These are phyloP conservation scores for Indicator maculatus DNA, from an alignment of 2,113 vertebrate genomes.

Conservation along the genomic window DNA sequence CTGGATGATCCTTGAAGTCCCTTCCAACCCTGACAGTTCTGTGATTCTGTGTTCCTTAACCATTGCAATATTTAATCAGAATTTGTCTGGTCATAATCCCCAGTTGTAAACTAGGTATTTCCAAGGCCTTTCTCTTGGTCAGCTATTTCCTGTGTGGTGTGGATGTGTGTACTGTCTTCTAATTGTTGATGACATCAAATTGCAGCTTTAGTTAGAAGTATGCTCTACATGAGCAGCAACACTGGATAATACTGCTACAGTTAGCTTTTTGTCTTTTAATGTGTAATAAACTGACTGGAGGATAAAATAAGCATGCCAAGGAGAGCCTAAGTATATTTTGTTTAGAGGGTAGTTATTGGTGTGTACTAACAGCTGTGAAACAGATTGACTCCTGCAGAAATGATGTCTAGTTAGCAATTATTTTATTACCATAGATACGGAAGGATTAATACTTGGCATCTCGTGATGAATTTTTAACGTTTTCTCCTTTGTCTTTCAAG, in stretches of 20 bases:
- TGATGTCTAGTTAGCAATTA: neutral
- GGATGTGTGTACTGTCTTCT: neutral
- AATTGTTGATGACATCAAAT: neutral
- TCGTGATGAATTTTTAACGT: neutral
- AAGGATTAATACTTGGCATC: neutral
- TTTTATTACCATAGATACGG: neutral
- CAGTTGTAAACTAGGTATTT: neutral
- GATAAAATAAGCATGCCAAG: neutral
- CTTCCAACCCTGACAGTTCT: too few species aligned
- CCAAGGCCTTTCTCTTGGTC: neutral
- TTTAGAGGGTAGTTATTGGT: neutral
- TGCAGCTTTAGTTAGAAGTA: neutral
- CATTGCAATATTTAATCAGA: neutral
- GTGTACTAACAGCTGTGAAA: neutral
- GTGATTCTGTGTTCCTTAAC: neutral
- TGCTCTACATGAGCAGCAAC: neutral
- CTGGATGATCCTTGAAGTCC: too few species aligned
- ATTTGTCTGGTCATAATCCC: neutral
- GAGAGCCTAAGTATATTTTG: neutral
- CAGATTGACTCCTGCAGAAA: neutral
- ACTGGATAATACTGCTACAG: neutral
- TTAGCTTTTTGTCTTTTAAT: neutral
- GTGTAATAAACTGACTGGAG: neutral
- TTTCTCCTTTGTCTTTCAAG: neutral
- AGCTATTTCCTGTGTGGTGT: neutral